These are phyloP conservation scores for Morus bassanus DNA, from an alignment of 2,797 vertebrate genomes.

Conservation along the genomic window DNA sequence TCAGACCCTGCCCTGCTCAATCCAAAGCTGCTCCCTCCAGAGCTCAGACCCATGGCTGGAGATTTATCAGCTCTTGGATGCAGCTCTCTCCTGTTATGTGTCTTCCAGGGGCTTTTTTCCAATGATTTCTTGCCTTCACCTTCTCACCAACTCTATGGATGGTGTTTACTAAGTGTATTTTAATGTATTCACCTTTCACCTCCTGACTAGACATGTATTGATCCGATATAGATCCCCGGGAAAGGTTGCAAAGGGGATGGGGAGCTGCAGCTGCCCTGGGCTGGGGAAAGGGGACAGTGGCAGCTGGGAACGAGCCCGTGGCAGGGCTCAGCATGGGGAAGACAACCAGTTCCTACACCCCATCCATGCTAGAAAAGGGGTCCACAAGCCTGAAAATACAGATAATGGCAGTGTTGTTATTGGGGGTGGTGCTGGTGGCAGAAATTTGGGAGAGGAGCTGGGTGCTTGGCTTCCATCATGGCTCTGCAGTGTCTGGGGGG, in stretches of 20 bases:
- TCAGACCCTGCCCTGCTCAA: not conserved
- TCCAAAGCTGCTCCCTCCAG: not conserved
- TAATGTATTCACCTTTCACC: conserved; percentile 44
- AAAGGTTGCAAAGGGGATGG: not conserved
- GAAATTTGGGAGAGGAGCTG: not conserved
- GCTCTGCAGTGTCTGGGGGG: accelerated
- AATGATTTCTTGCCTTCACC: conserved; percentile 42
- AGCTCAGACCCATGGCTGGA: not conserved
- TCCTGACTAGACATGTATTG: not conserved
- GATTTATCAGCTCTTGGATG: not conserved
- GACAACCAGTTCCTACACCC: not conserved
- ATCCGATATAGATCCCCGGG: not conserved
- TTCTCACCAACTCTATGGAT: not conserved
- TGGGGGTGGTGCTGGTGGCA: not conserved
- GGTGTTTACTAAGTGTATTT: conserved; percentile 46
- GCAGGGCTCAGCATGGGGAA: not conserved
- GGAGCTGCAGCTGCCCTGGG: not conserved
- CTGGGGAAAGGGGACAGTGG: not conserved
- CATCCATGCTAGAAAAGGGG: not conserved
- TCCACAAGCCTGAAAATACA: not conserved
- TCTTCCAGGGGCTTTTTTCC: not conserved
- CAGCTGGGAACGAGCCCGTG: not conserved
- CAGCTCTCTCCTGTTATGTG: not conserved
- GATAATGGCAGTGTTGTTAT: accelerated
- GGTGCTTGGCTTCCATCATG: not conserved